These are phyloP conservation scores for Dendrocincla fuliginosa DNA, from an alignment of 2,797 vertebrate genomes.

Conservation along the genomic window DNA sequence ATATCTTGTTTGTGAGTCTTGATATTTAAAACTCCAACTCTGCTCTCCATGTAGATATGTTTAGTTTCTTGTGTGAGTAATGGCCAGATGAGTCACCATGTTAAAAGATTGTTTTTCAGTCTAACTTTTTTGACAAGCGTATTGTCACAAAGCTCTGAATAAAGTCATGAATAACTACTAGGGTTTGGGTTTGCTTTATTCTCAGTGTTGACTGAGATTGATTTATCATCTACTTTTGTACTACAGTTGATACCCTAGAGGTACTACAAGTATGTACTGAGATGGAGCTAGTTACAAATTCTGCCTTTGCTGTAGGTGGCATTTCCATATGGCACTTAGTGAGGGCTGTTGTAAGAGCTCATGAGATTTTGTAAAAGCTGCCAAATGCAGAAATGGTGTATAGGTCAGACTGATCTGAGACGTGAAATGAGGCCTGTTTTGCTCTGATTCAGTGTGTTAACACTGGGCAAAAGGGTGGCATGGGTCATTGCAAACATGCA, in stretches of 20 bases:
- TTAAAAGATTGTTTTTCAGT: constrained; percentile 17
- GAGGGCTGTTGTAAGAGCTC: neutral
- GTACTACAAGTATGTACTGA: neutral
- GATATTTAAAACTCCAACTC: neutral
- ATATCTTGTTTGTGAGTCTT: neutral
- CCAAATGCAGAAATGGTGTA: neutral
- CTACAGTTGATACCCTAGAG: neutral
- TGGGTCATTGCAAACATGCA: neutral
- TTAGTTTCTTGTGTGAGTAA: constrained; percentile 29
- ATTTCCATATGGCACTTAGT: neutral
- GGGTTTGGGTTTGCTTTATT: neutral
- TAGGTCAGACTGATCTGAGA: neutral
- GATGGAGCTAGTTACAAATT: neutral
- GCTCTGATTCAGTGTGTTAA: neutral
- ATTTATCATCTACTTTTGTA: neutral
- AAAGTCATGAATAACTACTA: neutral
- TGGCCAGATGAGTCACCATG: constrained; percentile 19
- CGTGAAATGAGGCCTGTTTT: neutral
- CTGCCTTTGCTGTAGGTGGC: neutral
- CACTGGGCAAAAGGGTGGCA: neutral
- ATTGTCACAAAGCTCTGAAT: neutral
- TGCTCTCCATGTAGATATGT: neutral
- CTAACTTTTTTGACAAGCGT: neutral
- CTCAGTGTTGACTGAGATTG: neutral
- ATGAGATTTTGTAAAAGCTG: neutral